phyloP scores from a whole-genome alignment of 1,140 invertebrate genomes.

The Zaprionus inermis region DNA sequence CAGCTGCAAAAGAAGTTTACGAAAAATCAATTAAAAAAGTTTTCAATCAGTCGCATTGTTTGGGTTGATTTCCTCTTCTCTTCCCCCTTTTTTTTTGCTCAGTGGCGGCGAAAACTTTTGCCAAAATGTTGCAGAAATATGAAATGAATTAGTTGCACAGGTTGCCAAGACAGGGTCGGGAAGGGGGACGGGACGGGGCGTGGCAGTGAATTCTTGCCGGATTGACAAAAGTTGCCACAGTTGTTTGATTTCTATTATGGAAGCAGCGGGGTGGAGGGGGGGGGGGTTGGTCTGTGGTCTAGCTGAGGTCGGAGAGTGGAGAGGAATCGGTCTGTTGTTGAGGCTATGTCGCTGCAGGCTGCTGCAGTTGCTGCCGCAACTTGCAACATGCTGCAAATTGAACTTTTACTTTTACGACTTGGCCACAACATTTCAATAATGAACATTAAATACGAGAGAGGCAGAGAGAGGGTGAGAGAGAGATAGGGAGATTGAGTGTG shows the following conservation, averaged over 20 bases:
- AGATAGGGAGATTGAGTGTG: background rate
- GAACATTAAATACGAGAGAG: constrained; percentile 55
- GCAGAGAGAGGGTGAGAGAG: background rate
- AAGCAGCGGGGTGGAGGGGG: constrained; percentile 8
- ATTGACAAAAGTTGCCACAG: constrained; percentile 68
- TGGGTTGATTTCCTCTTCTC: constrained; percentile 50
- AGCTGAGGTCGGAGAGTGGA: no score
- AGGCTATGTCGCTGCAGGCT: constrained; percentile 48
- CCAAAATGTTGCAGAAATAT: constrained; percentile 76
- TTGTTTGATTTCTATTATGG: constrained; percentile 73
- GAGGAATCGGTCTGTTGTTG: constrained; percentile 15
- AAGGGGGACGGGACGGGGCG: background rate
- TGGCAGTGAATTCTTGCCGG: background rate
- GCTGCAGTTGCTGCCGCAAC: constrained; percentile 15
- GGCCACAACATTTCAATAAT: constrained; percentile 48
- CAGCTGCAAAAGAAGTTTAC: constrained; percentile 58
- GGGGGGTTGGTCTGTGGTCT: no score
- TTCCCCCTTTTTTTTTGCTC: constrained; percentile 35
- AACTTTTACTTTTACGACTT: constrained; percentile 67
- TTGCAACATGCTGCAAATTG: constrained; percentile 51
- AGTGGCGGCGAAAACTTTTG: constrained; percentile 50
- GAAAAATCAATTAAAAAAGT: constrained; percentile 83
- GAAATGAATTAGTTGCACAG: constrained; percentile 75
- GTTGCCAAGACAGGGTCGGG: constrained; percentile 19
- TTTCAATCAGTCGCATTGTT: constrained; percentile 82